Evolutionary conservation across 2,797 vertebrate species (phyloP), one percentile per base, ranked within the genome.

Genomic region (Odontamblyopus rebecca): DNA sequence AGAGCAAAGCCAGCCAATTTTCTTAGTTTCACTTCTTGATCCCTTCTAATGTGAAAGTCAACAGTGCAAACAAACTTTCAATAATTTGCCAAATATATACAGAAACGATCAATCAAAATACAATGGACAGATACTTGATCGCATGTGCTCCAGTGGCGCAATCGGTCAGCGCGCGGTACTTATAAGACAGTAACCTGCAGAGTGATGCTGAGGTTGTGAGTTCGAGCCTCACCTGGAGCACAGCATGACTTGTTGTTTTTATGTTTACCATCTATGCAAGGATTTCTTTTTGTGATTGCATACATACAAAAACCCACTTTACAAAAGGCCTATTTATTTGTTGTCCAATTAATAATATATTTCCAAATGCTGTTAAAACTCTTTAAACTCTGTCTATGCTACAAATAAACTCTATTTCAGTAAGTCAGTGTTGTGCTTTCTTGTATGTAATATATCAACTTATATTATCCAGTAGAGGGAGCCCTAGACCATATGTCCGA

Each of bases 381-480:
- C 61, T 38, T 19, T 41, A 44, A 63, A 63, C 9, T 57, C 11
- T 57, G 27, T 30, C 57, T 62, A 62, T 38, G 19, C 61, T 38
- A 51, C 64, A 66, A 65, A 66, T 66, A 66, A 66, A 66, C 15
- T 66, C 26, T 50, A 66, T 29, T 66, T 66, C 44, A 50, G 23
- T 50, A 48, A 12, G 5, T 62, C 6, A 27, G 41, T 65, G 23
- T 16, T 12, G n/a, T 26, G 23, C 11, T 11, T 2, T 62, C 30
- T 62, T 63, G 3, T 63, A 0, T 41, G 32, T 23, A 35, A 13
- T 60, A 57, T 57, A 23, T 23, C 23, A 41, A 63, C 4, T 63
- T 18, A 4, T 26, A 16, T 27, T 18, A 6, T 9, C 64, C 64
- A 51, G 41, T 29, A 50, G 64, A 66, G 41, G 64, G 64, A 66